A percentile compares a stretch with the other conserved stretches of the same genome.
Conservation (phyloP, 2,797 vertebrate genomes). For the Acanthornis magna region DNA sequence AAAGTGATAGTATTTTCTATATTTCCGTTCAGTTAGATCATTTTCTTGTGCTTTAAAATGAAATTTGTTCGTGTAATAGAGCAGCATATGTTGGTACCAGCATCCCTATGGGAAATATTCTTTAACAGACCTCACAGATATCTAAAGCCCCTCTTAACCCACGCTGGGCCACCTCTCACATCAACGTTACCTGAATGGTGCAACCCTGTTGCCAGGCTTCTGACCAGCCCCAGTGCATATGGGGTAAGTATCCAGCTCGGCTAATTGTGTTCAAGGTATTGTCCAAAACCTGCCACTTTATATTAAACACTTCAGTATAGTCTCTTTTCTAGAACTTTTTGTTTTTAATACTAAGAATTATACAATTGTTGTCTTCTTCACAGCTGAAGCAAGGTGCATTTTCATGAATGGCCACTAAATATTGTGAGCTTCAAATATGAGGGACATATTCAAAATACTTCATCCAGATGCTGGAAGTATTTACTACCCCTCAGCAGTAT, state of each 20-base stretch:
- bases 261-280: not conserved
- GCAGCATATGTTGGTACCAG: not conserved
- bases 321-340: not conserved
- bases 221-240: conserved; percentile 75
- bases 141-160: conserved; percentile 82
- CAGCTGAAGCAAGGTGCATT: not conserved
- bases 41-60: not conserved
- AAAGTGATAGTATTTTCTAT: not conserved
- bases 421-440: not conserved
- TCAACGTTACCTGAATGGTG: conserved; percentile 80
- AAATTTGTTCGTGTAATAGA: not conserved
- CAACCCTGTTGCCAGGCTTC: conserved; percentile 73
- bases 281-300: not conserved
- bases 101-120: not conserved
- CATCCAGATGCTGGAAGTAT: not conserved
- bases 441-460: not conserved
- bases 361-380: too few relatives aligned
- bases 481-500: not conserved
- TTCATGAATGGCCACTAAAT: not conserved
- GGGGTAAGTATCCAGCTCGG: conserved; percentile 69
- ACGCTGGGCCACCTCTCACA: conserved; percentile 79
- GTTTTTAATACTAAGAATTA: not conserved
- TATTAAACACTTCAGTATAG: accelerated
- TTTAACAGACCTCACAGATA: conserved; percentile 78
- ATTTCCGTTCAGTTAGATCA: not conserved